A percentile compares a stretch with the other conserved stretches of the same genome.
Evolutionary conservation across 2,113 vertebrate genomes (phyloP).

Genomic region (Deroptyus accipitrinus): DNA sequence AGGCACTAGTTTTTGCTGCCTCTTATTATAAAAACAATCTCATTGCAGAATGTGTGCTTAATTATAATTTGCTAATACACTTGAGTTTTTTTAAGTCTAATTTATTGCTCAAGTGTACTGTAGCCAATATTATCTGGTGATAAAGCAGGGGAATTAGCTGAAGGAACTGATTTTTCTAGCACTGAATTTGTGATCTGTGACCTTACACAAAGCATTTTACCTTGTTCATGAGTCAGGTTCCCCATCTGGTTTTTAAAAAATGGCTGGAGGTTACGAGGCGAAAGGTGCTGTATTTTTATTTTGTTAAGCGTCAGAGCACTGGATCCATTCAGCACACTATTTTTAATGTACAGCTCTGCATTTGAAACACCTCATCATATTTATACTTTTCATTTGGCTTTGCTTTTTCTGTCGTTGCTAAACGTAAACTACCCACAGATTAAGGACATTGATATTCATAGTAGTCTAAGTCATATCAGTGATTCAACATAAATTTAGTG

Average conservation of each 20-base stretch:
- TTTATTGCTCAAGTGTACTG: slow-evolving; percentile 30
- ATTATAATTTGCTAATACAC: slow-evolving; percentile 44
- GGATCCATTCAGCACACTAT: neutral
- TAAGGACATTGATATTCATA: neutral
- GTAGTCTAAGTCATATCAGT: neutral
- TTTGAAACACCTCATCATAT: slow-evolving; percentile 7
- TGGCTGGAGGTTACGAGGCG: neutral
- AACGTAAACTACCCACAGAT: neutral
- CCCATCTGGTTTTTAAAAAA: neutral
- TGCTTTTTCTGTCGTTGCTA: neutral
- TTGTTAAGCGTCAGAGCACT: neutral
- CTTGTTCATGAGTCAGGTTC: slow-evolving; percentile 45
- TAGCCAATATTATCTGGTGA: slow-evolving; percentile 10
- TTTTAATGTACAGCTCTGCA: neutral
- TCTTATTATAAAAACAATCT: slow-evolving; percentile 33
- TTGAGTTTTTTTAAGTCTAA: slow-evolving; percentile 36
- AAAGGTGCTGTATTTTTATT: slow-evolving; percentile 25
- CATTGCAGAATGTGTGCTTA: slow-evolving; percentile 23
- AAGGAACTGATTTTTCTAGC: slow-evolving; percentile 19
- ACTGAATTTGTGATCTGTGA: slow-evolving; percentile 33
- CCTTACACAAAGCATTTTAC: neutral
- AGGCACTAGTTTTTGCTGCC: slow-evolving; percentile 22
- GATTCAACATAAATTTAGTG: neutral
- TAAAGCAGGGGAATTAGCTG: slow-evolving; percentile 30
- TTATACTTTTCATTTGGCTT: slow-evolving; percentile 3